Conservation (phyloP, 1,140 invertebrate species). For the Polyergus mexicanus region DNA sequence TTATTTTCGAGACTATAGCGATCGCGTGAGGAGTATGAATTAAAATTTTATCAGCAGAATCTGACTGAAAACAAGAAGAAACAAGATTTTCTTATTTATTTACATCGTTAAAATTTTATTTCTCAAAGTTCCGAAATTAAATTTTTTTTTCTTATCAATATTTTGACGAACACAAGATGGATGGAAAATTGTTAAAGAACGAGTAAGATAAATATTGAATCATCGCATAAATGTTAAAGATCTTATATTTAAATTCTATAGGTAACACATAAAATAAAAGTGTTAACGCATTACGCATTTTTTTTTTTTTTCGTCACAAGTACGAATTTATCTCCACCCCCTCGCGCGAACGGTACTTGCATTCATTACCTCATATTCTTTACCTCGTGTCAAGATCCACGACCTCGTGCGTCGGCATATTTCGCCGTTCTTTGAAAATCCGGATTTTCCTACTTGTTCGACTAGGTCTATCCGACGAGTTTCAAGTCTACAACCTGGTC, state of each 20-base stretch:
- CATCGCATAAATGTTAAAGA: too few relatives aligned
- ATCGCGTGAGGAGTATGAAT: background rate
- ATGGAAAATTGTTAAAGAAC: background rate
- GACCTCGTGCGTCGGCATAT: background rate
- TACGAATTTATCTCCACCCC: background rate
- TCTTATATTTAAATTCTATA: background rate
- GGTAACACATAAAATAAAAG: background rate
- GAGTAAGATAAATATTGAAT: background rate
- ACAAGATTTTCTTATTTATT: too few relatives aligned
- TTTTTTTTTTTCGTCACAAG: background rate
- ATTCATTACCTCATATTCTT: background rate
- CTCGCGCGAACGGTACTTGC: background rate
- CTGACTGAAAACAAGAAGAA: background rate
- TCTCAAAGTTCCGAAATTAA: too few relatives aligned
- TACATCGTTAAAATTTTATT: too few relatives aligned
- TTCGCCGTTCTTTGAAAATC: background rate
- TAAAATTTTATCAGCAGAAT: background rate
- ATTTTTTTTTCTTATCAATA: background rate
- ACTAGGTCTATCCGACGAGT: conserved; percentile 36
- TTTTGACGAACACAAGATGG: background rate
- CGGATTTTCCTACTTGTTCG: conserved; percentile 10
- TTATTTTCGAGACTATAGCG: background rate
- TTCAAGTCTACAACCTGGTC: conserved; percentile 12
- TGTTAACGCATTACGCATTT: background rate
- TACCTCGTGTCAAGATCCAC: background rate